Evolutionary conservation across 2,888 invertebrate genomes (phyloP).

Genomic region (Ophion slaviceki): DNA sequence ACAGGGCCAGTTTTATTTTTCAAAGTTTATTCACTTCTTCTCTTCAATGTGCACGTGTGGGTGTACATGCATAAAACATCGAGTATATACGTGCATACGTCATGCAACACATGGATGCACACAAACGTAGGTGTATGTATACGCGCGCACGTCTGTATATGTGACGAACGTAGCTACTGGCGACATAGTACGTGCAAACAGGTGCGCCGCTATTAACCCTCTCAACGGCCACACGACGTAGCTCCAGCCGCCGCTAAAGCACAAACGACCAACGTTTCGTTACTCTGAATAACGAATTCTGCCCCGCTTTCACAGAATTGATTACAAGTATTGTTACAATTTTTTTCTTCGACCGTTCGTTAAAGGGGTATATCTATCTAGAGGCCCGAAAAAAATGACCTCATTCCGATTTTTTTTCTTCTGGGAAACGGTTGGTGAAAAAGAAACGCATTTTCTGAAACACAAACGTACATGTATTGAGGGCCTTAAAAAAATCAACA

Average conservation of each 20-base stretch:
- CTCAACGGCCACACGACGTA: slow-evolving; percentile 8
- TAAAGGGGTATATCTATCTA: no score
- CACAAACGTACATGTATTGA: no score
- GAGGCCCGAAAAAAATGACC: no score
- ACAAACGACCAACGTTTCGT: not conserved
- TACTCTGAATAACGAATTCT: no score
- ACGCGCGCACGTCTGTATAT: not conserved
- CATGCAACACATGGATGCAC: not conserved
- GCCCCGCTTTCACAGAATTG: no score
- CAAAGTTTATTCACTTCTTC: slow-evolving; percentile 34
- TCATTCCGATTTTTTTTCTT: no score
- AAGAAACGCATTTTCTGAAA: no score
- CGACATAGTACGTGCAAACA: slow-evolving; percentile 70
- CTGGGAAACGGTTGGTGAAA: no score
- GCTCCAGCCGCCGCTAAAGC: not conserved
- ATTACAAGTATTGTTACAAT: no score
- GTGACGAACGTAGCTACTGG: slow-evolving; percentile 15
- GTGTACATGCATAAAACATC: not conserved
- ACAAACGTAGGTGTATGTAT: not conserved
- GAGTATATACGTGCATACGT: not conserved
- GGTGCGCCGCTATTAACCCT: slow-evolving; percentile 64
- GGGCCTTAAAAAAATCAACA: no score
- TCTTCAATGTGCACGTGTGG: not conserved
- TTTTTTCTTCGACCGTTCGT: no score
- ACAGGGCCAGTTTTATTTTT: slow-evolving; percentile 29